A percentile compares a stretch with the other conserved stretches of the same genome.
phyloP scores from a whole-genome alignment of 2,888 invertebrate genomes.

The Catocala nupta region DNA sequence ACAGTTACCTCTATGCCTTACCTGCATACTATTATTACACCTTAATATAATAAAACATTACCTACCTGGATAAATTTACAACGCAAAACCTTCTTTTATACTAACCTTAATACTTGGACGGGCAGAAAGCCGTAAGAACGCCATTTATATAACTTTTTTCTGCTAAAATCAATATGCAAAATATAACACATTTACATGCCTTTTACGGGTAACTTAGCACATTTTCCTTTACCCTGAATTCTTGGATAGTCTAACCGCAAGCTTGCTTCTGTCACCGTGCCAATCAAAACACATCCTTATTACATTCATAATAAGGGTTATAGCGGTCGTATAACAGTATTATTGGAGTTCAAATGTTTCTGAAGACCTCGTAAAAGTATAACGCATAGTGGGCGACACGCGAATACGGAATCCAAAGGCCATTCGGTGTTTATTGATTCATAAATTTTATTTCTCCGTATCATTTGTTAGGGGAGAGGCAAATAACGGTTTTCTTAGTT shows the following conservation, averaged over 20 bases:
- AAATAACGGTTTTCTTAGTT: constrained; percentile 39
- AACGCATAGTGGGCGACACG: constrained; percentile 43
- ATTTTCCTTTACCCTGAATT: constrained; percentile 42
- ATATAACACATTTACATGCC: constrained; percentile 43
- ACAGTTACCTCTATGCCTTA: no score
- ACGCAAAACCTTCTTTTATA: background rate
- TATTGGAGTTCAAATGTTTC: constrained; percentile 43
- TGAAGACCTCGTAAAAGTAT: constrained; percentile 47
- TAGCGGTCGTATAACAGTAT: constrained; percentile 11
- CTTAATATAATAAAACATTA: no score
- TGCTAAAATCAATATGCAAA: constrained; percentile 44
- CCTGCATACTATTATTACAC: no score
- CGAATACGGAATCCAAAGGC: constrained; percentile 43
- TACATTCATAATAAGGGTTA: constrained; percentile 19
- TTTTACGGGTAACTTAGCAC: constrained; percentile 47
- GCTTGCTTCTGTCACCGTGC: background rate
- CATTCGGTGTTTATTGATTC: constrained; percentile 53
- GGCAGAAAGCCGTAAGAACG: constrained; percentile 24
- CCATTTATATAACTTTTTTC: constrained; percentile 30
- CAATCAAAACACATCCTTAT: constrained; percentile 21
- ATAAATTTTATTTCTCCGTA: constrained; percentile 48
- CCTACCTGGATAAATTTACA: background rate
- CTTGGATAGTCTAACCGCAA: constrained; percentile 36
- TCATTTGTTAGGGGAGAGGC: constrained; percentile 39
- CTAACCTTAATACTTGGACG: constrained; percentile 19